A percentile compares a stretch with the other conserved stretches of the same genome.
Evolutionary conservation across 2,888 invertebrate species (phyloP).

Genomic region (Cheiracanthium punctorium): DNA sequence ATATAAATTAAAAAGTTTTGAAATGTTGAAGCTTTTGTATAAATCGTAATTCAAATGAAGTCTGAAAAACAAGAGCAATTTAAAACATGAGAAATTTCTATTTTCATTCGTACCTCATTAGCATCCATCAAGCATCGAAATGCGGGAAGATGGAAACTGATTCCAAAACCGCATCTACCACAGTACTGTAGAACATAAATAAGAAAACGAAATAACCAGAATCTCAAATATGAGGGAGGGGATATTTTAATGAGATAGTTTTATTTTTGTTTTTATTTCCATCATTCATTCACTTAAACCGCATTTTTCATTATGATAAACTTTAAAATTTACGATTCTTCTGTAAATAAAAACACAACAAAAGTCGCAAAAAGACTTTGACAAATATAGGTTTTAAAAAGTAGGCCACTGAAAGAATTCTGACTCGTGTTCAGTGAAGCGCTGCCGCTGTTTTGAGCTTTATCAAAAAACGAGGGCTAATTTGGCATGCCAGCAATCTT

Average conservation of each 20-base stretch:
- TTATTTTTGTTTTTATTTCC: not conserved
- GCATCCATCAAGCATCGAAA: no score
- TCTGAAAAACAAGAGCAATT: no score
- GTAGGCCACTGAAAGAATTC: constrained; percentile 14
- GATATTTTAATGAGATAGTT: not conserved
- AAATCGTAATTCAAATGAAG: no score
- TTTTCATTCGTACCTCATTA: no score
- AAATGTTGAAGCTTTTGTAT: no score
- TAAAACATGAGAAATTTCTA: no score
- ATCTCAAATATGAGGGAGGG: not conserved
- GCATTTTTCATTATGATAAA: not conserved
- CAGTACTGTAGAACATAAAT: no score
- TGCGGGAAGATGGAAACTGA: no score
- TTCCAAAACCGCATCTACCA: no score
- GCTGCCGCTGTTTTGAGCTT: not conserved
- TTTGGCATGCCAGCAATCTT: not conserved
- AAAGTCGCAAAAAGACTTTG: not conserved
- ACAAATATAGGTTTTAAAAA: constrained; percentile 12
- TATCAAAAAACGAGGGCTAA: constrained; percentile 11
- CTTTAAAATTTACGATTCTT: not conserved
- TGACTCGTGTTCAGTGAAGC: not conserved
- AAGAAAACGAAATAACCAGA: not conserved
- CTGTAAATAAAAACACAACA: not conserved
- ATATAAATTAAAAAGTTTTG: no score
- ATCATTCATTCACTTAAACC: not conserved